Evolutionary conservation across 2,797 vertebrate species (phyloP).

Genomic region (Enteromius unitaeniatus): DNA sequence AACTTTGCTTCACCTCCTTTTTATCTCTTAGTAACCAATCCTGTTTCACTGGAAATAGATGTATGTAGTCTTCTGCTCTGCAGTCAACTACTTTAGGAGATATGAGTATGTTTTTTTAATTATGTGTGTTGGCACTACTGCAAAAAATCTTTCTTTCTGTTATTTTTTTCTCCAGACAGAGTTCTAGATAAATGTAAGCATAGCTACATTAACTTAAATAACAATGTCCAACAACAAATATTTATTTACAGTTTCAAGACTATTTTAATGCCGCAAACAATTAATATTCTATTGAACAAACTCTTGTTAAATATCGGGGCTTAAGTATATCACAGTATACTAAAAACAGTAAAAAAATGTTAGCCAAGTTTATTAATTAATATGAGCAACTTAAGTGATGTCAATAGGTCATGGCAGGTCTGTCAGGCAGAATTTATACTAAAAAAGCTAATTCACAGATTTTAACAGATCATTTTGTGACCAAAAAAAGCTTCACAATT

Average conservation of each 20-base stretch:
- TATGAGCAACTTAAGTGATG: background rate
- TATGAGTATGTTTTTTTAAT: background rate
- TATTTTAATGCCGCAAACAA: background rate
- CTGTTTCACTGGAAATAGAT: slow-evolving; percentile 8
- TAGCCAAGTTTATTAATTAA: background rate
- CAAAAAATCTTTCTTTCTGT: background rate
- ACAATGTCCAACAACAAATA: background rate
- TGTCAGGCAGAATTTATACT: background rate
- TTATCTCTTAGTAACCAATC: background rate
- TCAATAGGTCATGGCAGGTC: background rate
- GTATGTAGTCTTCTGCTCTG: background rate
- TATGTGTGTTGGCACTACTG: background rate
- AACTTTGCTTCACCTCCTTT: background rate
- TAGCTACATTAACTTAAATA: background rate
- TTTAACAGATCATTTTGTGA: background rate
- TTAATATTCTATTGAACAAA: background rate
- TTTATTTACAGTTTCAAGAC: background rate
- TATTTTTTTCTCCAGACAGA: background rate
- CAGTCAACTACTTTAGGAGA: background rate
- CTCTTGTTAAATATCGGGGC: background rate
- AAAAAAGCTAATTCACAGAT: background rate
- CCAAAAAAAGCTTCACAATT: background rate
- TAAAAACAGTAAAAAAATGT: background rate
- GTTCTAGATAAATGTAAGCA: background rate
- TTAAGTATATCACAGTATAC: background rate